Base-by-base conservation (phyloP, 53 echinoderm and acorn worm genomes). In the Astropecten irregularis region DNA sequence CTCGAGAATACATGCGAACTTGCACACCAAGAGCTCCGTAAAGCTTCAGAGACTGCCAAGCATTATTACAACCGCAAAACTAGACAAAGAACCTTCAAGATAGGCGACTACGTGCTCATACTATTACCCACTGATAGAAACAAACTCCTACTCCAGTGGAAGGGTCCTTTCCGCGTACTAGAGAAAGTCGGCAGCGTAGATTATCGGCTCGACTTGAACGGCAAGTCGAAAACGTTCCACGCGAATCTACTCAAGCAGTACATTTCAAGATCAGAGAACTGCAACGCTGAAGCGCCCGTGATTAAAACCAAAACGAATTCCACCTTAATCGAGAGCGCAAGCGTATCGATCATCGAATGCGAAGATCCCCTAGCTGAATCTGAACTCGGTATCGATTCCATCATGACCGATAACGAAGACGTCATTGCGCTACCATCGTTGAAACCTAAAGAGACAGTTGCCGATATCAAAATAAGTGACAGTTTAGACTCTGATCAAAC, bases 141-240 rank as follows among this genome's bases (percentile, higher is more conserved):
- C 57, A 90, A 90, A 28, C 55, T 92, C 1, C 36, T 89, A 22
- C 71, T 85, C 20, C 82, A 92, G 42, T 92, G 92, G 92, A 84
- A 89, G 38, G 92, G 89, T 0, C 92, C 89, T 25, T 92, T 88
- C 49, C 57, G 48, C 10, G 66, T 91, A 16, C 46, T 68, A 2
- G 87, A 76, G 40, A 91, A 88, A 61, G 20, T 60, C 1, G 67
- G 66, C 23, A 58, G 13, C 5, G 66, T 82, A 46, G 87, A 88
- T 68, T 82, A 86, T 49, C 82, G 49, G 0, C 53, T 91, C 1
- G 87, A 91, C 49, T 31, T 81, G 32, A 83, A 83, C 29, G 49
- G 63, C 28, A 63, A 73, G 35, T 42, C 49, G 9, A 82, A 71
- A 21, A 83, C 71, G n/a, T 68, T 68, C 16, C 68, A 68, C 68